Evolutionary conservation across 2,113 vertebrate species (phyloP), one percentile per base, ranked within the genome.

Genomic region (Chaetorhynchus papuensis): DNA sequence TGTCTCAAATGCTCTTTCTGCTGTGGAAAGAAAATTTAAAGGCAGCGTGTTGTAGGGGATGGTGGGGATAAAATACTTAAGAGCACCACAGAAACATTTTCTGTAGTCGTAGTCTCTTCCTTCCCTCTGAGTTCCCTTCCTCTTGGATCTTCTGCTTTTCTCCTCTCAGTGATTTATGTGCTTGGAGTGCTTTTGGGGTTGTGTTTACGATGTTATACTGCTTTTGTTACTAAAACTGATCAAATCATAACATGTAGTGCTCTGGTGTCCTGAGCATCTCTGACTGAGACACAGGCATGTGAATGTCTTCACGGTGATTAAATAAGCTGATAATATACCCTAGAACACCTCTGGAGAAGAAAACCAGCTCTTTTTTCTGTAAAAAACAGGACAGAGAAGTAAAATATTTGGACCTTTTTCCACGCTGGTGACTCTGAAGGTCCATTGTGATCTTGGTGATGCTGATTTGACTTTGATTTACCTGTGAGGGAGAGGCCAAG

Each of bases 1-100:
- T 63, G 52, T 82, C 92, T 96, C 94, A 87, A 97, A 94, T 78
- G 47, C 68, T 68, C 83, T 69, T 83, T 87, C 87, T 95, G 86
- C 77, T 74, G 20, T 44, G 33, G 31, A 42, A 71, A 52, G 52
- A 33, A 42, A 23, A n/a, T 41, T n/a, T 31, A n/a, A 83, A 72
- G 54, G 54, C 39, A 60, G 37, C 19, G 1, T 57, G 9, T 42
- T 30, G n/a, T 45, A 37, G 61, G 63, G 47, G 31, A 24, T 76
- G 37, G 52, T 37, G 17, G 44, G 42, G 37, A 54, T 44, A 50
- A 93, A 89, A 45, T 64, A 61, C 64, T 75, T 50, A 61, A 61
- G 30, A 42, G 47, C 41, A 16, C 15, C 3, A 2, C 7, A 64
- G 89, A 83, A 96, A 57, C 18, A 7, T 77, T 88, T 90, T 77